These are phyloP conservation scores for Drosophila sechellia DNA, from an alignment of 1,140 invertebrate species.

Conservation along the genomic window DNA sequence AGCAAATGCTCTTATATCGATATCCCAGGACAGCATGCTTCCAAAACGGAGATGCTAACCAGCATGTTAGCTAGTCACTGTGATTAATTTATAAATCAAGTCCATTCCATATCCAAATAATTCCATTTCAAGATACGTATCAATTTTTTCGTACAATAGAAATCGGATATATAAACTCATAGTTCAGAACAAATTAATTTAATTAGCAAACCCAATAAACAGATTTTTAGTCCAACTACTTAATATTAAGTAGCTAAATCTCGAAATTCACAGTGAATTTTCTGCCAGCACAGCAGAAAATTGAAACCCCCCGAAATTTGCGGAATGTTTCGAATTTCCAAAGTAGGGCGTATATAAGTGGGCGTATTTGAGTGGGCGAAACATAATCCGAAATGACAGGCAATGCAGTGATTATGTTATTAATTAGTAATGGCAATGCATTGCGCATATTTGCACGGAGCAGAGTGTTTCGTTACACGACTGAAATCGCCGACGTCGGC, in stretches of 20 bases:
- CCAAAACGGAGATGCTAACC: slow-evolving; percentile 7
- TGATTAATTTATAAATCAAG: background rate
- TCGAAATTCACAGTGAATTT: background rate
- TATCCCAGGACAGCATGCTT: background rate
- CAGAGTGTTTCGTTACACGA: slow-evolving; percentile 67
- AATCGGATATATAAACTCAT: no score
- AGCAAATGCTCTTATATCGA: slow-evolving; percentile 28
- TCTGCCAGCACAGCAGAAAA: slow-evolving; percentile 6
- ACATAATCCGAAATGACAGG: slow-evolving; percentile 61
- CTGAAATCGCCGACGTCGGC: slow-evolving; percentile 14
- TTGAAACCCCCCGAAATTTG: slow-evolving; percentile 6
- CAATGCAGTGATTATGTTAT: slow-evolving; percentile 77
- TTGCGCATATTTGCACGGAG: slow-evolving; percentile 60
- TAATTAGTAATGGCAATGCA: slow-evolving; percentile 75
- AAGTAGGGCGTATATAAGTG: background rate
- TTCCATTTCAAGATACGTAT: no score
- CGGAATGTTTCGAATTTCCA: slow-evolving; percentile 4
- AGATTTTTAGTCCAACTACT: no score
- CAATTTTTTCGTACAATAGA: no score
- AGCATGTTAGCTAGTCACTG: background rate
- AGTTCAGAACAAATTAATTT: no score
- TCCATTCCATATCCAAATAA: no score
- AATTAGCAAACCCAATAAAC: no score
- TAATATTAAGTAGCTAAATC: no score
- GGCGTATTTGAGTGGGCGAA: slow-evolving; percentile 18